Base-by-base conservation (phyloP, 2,888 invertebrate genomes). In the Ischnura elegans region DNA sequence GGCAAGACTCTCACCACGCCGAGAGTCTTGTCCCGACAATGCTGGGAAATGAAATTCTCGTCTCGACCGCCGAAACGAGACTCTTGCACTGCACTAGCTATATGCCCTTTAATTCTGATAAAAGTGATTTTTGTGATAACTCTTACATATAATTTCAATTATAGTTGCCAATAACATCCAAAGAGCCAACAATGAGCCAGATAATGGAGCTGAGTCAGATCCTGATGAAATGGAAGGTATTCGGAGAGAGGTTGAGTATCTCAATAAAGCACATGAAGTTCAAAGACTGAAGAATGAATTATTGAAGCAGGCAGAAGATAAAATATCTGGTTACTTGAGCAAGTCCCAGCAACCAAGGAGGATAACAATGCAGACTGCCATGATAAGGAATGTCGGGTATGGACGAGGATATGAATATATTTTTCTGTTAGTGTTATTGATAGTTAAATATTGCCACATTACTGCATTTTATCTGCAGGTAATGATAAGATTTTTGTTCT, bases 161-260 rank as follows among this genome's bases (percentile, higher is more conserved):
- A 36, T 43, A 93, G 93, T 86, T 61, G 93, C 42, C 25, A 43
- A 86, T 19, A 86, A 93, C 16, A 93, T 93, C 25, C 42, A 29
- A n/a, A 87, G 61, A 36, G 87, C 85, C 29, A 93, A 86, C 10
- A 86, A 85, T 93, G 93, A 87, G 29, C 29, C 85, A 0, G 93
- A 87, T 47, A 87, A 84, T 85, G 84, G 84, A 46, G 47, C 46
- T 29, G 93, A 93, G 36, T 76, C 85, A 36, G 93, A 93, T 43
- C 93, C 55, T 43, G 93, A 93, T 93, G 93, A 93, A 61, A 85
- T 93, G 93, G 93, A 84, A 55, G 86, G 86, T 55, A 93, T 93
- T 55, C 84, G 93, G 2, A 45, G 93, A n/a, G 93, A 93, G 29
- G 86, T 93, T 45, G 93, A 93, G 42, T 86, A 86, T 85, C 93